Conservation (phyloP, 1,140 invertebrate species). For the Holotrichia oblita region DNA sequence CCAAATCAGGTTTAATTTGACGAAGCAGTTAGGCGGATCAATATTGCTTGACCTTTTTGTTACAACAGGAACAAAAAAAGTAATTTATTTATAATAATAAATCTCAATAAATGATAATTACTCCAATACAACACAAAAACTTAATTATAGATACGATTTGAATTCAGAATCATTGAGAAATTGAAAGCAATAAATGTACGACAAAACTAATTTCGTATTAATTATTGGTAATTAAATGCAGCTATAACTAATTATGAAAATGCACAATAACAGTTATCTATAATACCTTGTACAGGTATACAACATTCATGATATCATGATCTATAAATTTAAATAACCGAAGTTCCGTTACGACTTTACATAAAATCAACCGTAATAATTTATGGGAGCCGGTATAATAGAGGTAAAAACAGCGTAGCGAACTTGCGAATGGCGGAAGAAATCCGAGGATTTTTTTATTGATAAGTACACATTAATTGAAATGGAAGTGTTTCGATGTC, state of each 20-base stretch:
- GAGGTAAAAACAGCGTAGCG: background rate
- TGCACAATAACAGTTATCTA: background rate
- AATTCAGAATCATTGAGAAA: too few species aligned
- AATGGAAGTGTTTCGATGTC: too few species aligned
- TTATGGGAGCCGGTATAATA: background rate
- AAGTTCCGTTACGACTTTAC: background rate
- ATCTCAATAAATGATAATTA: too few species aligned
- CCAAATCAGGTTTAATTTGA: too few species aligned
- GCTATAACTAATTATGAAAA: background rate
- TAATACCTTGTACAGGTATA: background rate
- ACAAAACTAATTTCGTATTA: slow-evolving; percentile 1
- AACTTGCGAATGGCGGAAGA: background rate
- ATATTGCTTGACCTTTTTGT: too few species aligned
- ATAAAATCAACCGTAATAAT: background rate
- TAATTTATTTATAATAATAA: too few species aligned
- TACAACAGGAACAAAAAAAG: too few species aligned
- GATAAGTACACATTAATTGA: background rate
- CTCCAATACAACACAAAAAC: too few species aligned
- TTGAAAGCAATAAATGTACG: too few species aligned
- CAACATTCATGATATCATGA: background rate
- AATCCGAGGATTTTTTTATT: background rate
- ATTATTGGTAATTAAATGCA: background rate
- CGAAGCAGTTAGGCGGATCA: too few species aligned
- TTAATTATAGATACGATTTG: too few species aligned
- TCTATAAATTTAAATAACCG: background rate